Evolutionary conservation across 2,113 vertebrate species (phyloP), one percentile per base, ranked within the genome.

Genomic region (Heterotis niloticus): DNA sequence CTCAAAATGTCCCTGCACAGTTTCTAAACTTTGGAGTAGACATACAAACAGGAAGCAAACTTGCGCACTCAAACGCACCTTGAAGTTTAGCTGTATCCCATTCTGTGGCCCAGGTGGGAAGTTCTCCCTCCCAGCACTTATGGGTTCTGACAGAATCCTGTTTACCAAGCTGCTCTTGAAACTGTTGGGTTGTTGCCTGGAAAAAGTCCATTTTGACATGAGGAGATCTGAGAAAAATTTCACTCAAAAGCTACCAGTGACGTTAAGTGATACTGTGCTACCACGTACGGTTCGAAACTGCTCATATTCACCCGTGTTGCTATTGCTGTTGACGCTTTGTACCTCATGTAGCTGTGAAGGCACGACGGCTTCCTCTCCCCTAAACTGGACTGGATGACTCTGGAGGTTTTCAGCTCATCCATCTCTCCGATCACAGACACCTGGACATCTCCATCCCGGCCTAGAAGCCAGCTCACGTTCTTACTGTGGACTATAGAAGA

Each of bases 381-480:
- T 11, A 87, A 44, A 59, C 89, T 89, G 0, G 91, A 84, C 81
- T 79, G 85, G 86, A 93, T 90, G 80, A 92, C 86, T 75, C 89
- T 91, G 79, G 90, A 89, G 66, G 80, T 60, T 77, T 85, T 90
- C 77, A 91, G 80, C 72, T 91, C 91, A 28, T 91, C 90, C 85
- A 87, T 78, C 80, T 92, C 92, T n/a, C 90, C 91, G 5, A 93
- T 92, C 56, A 91, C 84, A 34, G 86, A 54, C 75, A 92, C 92
- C 0, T 91, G 87, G 56, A 94, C 90, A 10, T 93, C 92, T 78
- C 93, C 93, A 18, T 93, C 92, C 4, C 88, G 88, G 9, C 92
- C 92, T 0, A 91, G 87, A 68, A 90, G 84, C 93, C 92, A 94
- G 84, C 86, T 92, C 54, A 94, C 92, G 66, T 52, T 90, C 84